phyloP scores from a whole-genome alignment of 2,888 invertebrate genomes.

The Sminthurinus aureus region DNA sequence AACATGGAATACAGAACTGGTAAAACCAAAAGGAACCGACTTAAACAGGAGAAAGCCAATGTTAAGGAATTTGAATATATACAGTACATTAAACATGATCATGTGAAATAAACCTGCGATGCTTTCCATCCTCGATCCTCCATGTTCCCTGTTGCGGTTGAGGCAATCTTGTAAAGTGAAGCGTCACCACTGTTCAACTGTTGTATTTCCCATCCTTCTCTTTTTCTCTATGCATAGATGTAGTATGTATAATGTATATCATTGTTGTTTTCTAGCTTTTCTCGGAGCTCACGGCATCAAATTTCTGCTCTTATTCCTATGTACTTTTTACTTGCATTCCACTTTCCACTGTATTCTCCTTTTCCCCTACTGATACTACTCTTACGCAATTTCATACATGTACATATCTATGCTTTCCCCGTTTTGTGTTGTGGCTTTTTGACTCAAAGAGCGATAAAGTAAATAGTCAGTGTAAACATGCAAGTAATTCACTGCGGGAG shows the following conservation, averaged over 20 bases:
- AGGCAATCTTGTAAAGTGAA: neutral
- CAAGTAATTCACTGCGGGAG: neutral
- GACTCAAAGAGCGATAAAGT: neutral
- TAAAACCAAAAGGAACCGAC: neutral
- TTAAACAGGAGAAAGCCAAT: neutral
- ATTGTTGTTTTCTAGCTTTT: too few relatives aligned
- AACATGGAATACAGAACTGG: too few relatives aligned
- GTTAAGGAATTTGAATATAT: neutral
- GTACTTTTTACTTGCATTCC: too few relatives aligned
- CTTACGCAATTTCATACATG: neutral
- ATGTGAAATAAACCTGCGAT: neutral
- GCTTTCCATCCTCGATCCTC: neutral
- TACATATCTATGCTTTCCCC: neutral
- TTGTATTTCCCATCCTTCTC: neutral
- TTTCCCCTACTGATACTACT: neutral
- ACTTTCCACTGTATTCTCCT: too few relatives aligned
- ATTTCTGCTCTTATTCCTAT: too few relatives aligned
- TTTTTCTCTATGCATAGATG: neutral
- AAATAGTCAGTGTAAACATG: neutral
- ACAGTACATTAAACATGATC: neutral
- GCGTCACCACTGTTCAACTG: neutral
- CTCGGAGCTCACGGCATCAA: too few relatives aligned
- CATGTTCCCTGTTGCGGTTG: neutral
- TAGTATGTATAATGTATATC: too few relatives aligned
- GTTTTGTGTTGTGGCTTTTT: neutral